Evolutionary conservation across 1,140 invertebrate species (phyloP).

Genomic region (Plutomurus gul): DNA sequence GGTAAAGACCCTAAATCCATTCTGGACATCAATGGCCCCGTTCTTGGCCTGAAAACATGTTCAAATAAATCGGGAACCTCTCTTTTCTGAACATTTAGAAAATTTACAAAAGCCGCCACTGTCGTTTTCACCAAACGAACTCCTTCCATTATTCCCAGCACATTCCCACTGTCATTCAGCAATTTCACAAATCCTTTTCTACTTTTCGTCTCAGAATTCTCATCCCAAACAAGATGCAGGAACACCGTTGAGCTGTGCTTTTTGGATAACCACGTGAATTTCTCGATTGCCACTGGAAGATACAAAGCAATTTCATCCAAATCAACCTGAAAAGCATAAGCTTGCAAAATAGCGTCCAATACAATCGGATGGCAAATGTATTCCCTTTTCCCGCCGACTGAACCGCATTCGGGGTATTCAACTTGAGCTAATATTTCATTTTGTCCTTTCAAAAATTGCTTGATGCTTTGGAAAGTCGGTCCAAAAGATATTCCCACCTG

Average conservation of each 20-base stretch:
- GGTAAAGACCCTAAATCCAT: neutral
- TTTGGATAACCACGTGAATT: constrained; percentile 40
- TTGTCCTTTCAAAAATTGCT: constrained; percentile 11
- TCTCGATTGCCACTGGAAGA: constrained; percentile 36
- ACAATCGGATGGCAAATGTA: constrained; percentile 45
- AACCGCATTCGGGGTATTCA: neutral
- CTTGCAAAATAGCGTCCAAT: constrained; percentile 38
- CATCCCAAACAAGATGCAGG: neutral
- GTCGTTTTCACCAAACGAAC: neutral
- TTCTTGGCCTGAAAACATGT: constrained; percentile 13
- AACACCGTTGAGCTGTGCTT: neutral
- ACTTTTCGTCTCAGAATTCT: neutral
- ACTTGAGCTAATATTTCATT: constrained; percentile 10
- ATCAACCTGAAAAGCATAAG: neutral
- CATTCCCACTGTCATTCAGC: neutral
- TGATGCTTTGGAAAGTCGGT: constrained; percentile 27
- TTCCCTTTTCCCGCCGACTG: neutral
- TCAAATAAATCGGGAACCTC: constrained; percentile 28
- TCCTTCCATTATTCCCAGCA: constrained; percentile 28
- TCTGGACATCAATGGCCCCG: neutral
- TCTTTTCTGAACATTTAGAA: neutral
- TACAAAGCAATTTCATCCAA: constrained; percentile 4
- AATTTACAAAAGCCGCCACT: neutral
- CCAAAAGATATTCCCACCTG: constrained; percentile 40
- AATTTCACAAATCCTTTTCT: neutral